Evolutionary conservation across 92 coral and sea anemone genomes (phyloP).

Genomic region (Porites cylindrica): DNA sequence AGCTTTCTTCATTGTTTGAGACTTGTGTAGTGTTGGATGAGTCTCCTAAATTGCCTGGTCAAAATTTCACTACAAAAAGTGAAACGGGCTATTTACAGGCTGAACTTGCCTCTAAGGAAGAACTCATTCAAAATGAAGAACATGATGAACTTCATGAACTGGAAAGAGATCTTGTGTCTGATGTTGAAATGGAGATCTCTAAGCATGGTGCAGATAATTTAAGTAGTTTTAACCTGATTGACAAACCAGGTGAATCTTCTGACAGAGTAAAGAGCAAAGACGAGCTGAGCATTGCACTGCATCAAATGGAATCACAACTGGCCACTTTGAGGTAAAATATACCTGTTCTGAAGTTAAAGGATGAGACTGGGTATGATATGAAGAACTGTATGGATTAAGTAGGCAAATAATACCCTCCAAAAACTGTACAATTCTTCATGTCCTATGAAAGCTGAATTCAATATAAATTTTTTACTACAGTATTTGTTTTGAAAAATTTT

Average conservation of each 20-base stretch:
- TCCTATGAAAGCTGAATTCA: too few relatives aligned
- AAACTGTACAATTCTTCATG: too few relatives aligned
- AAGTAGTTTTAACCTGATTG: background rate
- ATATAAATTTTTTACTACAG: too few relatives aligned
- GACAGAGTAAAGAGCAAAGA: background rate
- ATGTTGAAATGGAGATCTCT: background rate
- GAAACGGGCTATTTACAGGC: background rate
- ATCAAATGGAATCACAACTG: conserved; percentile 19
- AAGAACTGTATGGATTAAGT: too few relatives aligned
- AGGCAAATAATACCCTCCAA: too few relatives aligned
- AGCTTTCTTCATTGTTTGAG: background rate
- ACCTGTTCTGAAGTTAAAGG: background rate
- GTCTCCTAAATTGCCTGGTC: background rate
- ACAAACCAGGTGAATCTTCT: background rate
- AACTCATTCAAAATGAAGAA: background rate
- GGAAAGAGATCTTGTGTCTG: background rate
- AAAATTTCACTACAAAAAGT: background rate
- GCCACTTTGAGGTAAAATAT: conserved; percentile 29
- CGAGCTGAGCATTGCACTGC: conserved; percentile 7
- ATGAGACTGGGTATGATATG: too few relatives aligned
- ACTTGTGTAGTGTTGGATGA: background rate
- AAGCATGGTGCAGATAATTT: background rate
- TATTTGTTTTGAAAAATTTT: too few relatives aligned
- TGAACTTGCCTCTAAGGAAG: conserved; percentile 1
- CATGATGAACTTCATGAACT: background rate